These are phyloP conservation scores for Odiellus spinosus DNA, from an alignment of 2,888 invertebrate species.

Conservation along the genomic window DNA sequence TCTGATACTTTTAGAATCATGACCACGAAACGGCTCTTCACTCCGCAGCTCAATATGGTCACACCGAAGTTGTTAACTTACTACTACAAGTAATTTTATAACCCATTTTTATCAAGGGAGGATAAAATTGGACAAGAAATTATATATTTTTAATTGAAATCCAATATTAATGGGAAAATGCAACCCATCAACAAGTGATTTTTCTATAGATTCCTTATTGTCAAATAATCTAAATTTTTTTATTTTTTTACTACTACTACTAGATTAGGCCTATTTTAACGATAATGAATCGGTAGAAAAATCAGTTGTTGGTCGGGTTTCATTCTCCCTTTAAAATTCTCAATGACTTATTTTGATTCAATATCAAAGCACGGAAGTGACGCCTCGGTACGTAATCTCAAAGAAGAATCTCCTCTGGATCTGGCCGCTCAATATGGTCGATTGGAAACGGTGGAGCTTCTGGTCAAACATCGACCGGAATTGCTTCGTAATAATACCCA, in stretches of 20 bases:
- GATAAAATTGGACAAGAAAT: too few species aligned
- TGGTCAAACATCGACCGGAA: slow-evolving; percentile 67
- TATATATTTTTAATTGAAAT: too few species aligned
- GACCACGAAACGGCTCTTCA: slow-evolving; percentile 81
- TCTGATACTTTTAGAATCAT: slow-evolving; percentile 38
- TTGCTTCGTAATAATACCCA: slow-evolving; percentile 48
- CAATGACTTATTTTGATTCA: slow-evolving; percentile 1
- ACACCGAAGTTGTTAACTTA: slow-evolving; percentile 64
- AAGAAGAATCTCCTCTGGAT: slow-evolving; percentile 82
- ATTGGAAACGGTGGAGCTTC: slow-evolving; percentile 63
- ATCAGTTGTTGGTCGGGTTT: background rate
- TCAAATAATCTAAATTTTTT: too few species aligned
- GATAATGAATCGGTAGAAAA: too few species aligned
- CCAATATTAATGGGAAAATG: too few species aligned
- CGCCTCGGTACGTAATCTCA: slow-evolving; percentile 66
- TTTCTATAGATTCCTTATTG: too few species aligned
- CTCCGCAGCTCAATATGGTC: slow-evolving; percentile 84
- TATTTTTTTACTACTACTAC: too few species aligned
- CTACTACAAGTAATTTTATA: slow-evolving; percentile 41
- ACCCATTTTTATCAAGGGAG: background rate
- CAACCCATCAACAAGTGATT: too few species aligned
- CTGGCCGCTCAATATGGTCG: slow-evolving; percentile 62
- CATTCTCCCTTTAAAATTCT: background rate
- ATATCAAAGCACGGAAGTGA: slow-evolving; percentile 54
- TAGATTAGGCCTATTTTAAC: too few species aligned